Base-by-base conservation (phyloP, 2,888 invertebrate species). In the Ophion ellenae region DNA sequence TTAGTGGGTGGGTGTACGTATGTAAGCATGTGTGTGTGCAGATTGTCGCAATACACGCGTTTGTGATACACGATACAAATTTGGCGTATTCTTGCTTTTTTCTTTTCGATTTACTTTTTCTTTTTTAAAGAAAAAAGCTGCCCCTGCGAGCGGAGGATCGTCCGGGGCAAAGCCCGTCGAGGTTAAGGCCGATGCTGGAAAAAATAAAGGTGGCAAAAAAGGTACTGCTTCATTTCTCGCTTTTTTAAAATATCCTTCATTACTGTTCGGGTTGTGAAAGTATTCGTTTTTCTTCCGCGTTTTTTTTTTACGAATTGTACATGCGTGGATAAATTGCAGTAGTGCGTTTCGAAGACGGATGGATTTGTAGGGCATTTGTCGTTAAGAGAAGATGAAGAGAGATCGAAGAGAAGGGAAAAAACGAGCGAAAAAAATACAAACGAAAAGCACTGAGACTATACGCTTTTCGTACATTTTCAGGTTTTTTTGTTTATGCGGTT, bases 191-290 rank as follows among this genome's bases (percentile, higher is more conserved):
- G 88, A 88, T 45, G 85, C 85, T 17, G 88, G 83, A 40, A 89
- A 88, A 86, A 89, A 89, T 76, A 90, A 90, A 84, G 88, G 90
- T 67, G 88, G 89, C 17, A 90, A 89, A 74, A 90, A 90, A 87
- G 90, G 90, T 90, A 67, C 2, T 32, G 32, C 53, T 11, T 67
- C 32, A 20, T 32, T 67, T 57, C 14, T n/a, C 10, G 17, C 45
- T 6, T 7, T 40, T 6, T 9, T 9, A 40, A 40, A 9, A 40
- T 7, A 40, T 40, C 9, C 9, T 40, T 9, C 40, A 17, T 47
- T 11, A 45, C 53, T 40, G 17, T 53, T 71, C 70, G 11, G 36
- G 28, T 2, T 20, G 20, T 81, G 11, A 3, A n/a, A 57, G 2
- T 40, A 5, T 36, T 14, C 24, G 47, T 64, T 53, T 7, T 63